Base-by-base conservation (phyloP, 2,888 invertebrate species). In the Imbricaverruca yamaguchii region DNA sequence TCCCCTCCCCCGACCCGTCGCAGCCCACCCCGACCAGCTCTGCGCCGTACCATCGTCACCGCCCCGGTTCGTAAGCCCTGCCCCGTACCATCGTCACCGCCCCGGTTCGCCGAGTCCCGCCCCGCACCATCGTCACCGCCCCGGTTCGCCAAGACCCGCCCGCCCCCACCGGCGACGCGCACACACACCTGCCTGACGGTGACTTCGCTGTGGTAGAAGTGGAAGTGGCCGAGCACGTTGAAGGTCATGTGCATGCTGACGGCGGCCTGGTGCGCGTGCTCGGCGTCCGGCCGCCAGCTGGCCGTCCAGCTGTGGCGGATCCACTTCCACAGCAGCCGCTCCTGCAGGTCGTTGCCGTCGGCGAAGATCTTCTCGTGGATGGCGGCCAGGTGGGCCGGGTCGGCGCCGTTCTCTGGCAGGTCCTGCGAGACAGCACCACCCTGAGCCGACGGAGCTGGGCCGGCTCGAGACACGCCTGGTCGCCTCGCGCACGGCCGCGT, bases 401-500 rank as follows among this genome's bases (percentile, higher is more conserved):
- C 96, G 0, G 95, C 93, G 0, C 95, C 96, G 85, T 96, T 96
- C 86, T 96, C 96, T 0, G 95, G 94, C 67, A 96, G 93, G 85
- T 96, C 95, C 93, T 94, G 88, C 77, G 78, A 10, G 78, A 10
- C 81, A 74, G 23, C 10, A 39, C 39, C 39, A 39, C 39, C 39
- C 2, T 39, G 39, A 39, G 39, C 39, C 39, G 39, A 39, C 4
- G 1, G 39, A 39, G 39, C 4, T 1, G 1, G 39, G 39, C 39
- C 39, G 39, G 39, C 39, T 39, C 39, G 39, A 39, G 39, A 1
- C 39, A 4, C 39, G 39, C 39, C 39, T 39, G 39, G 39, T 39
- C 39, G 39, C 39, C 4, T 39, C 39, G 4, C 4, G 39, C 39
- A 39, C 39, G 39, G 39, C 39, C 39, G 39, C 39, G 39, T 4